A percentile compares a stretch with the other conserved stretches of the same genome.
Evolutionary conservation across 2,888 invertebrate species (phyloP).

Genomic region (Acanthococcus lagerstroemiae): DNA sequence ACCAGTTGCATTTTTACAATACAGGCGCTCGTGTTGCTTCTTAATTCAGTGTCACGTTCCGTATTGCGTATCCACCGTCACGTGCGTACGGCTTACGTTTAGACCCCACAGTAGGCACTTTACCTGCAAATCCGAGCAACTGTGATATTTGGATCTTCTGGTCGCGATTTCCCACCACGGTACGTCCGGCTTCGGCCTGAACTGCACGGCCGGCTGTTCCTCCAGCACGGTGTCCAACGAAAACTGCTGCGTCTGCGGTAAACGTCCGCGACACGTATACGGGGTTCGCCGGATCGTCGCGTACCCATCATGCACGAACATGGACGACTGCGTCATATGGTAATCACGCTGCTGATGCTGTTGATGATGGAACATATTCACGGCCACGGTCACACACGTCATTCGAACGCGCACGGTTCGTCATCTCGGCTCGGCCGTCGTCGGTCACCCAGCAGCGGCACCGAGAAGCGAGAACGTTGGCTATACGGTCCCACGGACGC

Average conservation of each 20-base stretch:
- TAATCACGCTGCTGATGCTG: conserved; percentile 11
- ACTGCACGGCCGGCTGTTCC: conserved; percentile 41
- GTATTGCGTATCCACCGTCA: too few relatives aligned
- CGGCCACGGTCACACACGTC: not conserved
- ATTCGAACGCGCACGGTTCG: not conserved
- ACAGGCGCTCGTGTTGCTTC: too few relatives aligned
- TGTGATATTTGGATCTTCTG: conserved; percentile 54
- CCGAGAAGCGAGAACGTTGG: too few relatives aligned
- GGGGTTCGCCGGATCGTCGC: conserved; percentile 57
- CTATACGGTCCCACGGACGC: not conserved
- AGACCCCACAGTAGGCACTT: too few relatives aligned
- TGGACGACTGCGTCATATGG: not conserved
- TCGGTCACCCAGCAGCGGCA: too few relatives aligned
- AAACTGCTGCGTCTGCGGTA: conserved; percentile 48
- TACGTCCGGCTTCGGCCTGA: conserved; percentile 57
- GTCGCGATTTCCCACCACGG: conserved; percentile 87
- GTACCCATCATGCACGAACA: conserved; percentile 63
- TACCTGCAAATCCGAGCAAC: conserved; percentile 51
- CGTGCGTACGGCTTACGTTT: too few relatives aligned
- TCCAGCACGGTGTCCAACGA: conserved; percentile 36
- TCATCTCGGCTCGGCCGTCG: too few relatives aligned
- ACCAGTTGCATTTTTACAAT: too few relatives aligned
- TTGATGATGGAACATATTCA: conserved; percentile 18
- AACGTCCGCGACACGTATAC: conserved; percentile 48
- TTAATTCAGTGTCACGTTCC: too few relatives aligned